Evolutionary conservation across 1,140 invertebrate species (phyloP).

Genomic region (Leptinotarsa undecemlineata): DNA sequence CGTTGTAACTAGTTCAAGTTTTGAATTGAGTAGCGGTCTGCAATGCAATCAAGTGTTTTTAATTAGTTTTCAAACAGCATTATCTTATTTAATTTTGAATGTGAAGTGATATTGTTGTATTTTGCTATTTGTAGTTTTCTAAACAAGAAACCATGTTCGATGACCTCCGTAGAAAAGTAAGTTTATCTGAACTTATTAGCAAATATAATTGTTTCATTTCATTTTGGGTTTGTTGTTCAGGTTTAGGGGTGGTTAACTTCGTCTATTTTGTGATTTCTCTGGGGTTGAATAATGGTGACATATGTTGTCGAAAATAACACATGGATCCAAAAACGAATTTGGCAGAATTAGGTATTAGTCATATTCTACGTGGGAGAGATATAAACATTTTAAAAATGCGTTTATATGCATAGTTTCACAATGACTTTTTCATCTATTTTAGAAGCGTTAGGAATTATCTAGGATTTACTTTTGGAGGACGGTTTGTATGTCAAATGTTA

Average conservation of each 20-base stretch:
- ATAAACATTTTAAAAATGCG: neutral
- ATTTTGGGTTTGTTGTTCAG: neutral
- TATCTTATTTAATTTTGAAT: neutral
- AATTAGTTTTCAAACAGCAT: neutral
- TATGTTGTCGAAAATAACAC: neutral
- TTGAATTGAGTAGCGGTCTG: neutral
- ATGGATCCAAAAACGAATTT: neutral
- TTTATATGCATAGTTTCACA: neutral
- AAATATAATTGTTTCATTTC: neutral
- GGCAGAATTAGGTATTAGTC: neutral
- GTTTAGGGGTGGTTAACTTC: neutral
- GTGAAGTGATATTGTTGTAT: neutral
- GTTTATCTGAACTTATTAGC: neutral
- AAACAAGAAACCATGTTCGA: conserved; percentile 9
- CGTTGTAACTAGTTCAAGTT: neutral
- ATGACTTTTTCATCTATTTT: neutral
- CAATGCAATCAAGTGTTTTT: neutral
- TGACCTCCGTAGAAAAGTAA: conserved; percentile 22
- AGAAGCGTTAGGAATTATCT: neutral
- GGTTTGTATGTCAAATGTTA: neutral
- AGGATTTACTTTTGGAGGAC: neutral
- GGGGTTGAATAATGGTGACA: neutral
- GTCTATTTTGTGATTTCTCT: too few species aligned
- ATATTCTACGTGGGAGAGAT: neutral
- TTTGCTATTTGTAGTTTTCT: neutral